Evolutionary conservation across 23 tunicate genomes (phyloP), one percentile per base, ranked within the genome.

Genomic region (Ascidia mentula): DNA sequence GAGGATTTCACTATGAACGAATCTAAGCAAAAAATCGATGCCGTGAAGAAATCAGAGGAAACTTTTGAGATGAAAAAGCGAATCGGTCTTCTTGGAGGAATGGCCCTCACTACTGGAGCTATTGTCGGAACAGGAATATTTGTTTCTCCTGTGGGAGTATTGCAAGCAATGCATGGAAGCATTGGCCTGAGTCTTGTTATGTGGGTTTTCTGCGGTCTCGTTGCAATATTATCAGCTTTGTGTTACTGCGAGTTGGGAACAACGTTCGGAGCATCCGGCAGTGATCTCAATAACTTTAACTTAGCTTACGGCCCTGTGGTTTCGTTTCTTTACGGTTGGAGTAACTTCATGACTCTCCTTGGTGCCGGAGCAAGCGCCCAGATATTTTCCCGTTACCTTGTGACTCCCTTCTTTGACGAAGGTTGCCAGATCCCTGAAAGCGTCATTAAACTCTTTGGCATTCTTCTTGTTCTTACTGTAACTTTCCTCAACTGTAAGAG

Each of bases 191-290:
- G 88, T 40, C 60, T 89, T 3, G 36, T 84, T 17, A 38, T 89
- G 46, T 89, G 95, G 95, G 33, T 73, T 0, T 88, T 77, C 7
- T 89, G 95, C 61, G 82, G 95, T 60, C 24, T 79, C 12, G 59
- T 84, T 22, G 87, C 95, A 1, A 18, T 78, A 15, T 38, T 79
- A 13, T 78, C 95, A 3, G 60, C 89, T 18, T 59, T 89, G 38
- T 89, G 95, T 39, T 89, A 83, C 65, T 87, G 89, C 38, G 95
- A 89, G 40, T 85, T 78, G 53, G 95, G 95, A 12, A 33, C 81
- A 0, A 38, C 77, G 6, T 36, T 89, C 6, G 40, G 34, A 59
- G 88, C 87, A 6, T 89, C 95, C 0, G 95, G 95, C 1, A 77
- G 76, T 0, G 95, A 89, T 31, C 60, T 77, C 42, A 32, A 46